phyloP scores from a whole-genome alignment of 2,797 vertebrate genomes.

The Tachyglossus aculeatus region DNA sequence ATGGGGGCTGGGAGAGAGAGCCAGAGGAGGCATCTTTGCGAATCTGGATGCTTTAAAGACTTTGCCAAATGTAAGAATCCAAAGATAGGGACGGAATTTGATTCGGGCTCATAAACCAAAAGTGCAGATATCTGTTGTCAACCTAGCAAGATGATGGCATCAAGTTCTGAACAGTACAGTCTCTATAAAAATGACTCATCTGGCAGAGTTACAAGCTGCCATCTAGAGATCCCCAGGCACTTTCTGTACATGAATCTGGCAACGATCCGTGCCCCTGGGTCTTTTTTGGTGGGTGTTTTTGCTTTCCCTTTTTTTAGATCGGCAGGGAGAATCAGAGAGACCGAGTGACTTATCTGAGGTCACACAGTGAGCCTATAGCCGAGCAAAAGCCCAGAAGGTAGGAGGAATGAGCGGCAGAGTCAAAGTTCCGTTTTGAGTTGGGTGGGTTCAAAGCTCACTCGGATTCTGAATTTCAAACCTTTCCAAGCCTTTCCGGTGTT shows the following conservation, averaged over 20 bases:
- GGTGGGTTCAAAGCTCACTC: neutral
- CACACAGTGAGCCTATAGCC: neutral
- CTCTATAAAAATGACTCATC: neutral
- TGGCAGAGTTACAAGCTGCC: neutral
- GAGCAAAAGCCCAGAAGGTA: fast-evolving
- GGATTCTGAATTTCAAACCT: neutral
- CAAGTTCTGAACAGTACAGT: constrained; percentile 14
- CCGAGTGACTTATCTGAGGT: neutral
- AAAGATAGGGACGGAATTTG: constrained; percentile 36
- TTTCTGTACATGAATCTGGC: too few species aligned
- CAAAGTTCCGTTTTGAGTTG: neutral
- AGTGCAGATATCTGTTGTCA: constrained; percentile 23
- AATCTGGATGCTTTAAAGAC: constrained; percentile 65
- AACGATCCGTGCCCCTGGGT: too few species aligned
- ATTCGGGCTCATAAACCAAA: constrained; percentile 21
- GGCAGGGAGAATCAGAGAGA: neutral
- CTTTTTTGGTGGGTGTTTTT: too few species aligned
- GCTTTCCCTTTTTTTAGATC: too few species aligned
- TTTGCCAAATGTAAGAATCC: constrained; percentile 62
- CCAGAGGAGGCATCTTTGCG: constrained; percentile 48
- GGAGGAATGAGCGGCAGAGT: fast-evolving
- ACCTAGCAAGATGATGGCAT: neutral
- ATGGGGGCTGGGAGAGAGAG: neutral
- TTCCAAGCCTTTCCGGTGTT: neutral
- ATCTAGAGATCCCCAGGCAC: neutral